phyloP scores from a whole-genome alignment of 2,888 invertebrate genomes.

The Neoaliturus tenellus region DNA sequence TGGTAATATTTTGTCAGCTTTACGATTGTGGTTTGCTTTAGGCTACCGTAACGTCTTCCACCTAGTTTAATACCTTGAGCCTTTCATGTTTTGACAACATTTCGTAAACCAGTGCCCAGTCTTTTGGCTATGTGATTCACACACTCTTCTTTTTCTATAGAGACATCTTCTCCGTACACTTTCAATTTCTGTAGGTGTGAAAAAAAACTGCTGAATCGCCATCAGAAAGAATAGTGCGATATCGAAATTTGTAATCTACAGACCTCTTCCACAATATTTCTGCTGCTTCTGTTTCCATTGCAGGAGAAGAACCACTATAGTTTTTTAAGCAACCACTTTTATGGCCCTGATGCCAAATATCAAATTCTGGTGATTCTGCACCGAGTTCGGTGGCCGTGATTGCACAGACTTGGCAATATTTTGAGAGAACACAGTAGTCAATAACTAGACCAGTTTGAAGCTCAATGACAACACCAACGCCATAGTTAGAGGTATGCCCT shows the following conservation, averaged over 20 bases:
- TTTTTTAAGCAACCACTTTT: background rate
- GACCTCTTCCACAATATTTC: conserved; percentile 27
- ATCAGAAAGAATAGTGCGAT: background rate
- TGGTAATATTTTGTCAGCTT: background rate
- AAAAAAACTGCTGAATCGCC: background rate
- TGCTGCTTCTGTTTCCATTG: conserved; percentile 28
- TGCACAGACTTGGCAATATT: conserved; percentile 32
- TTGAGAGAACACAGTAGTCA: conserved; percentile 19
- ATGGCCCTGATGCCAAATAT: conserved; percentile 32
- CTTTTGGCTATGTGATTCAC: conserved; percentile 34
- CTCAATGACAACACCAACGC: conserved; percentile 19
- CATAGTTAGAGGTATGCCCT: conserved; percentile 27
- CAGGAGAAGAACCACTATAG: conserved; percentile 24
- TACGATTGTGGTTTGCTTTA: background rate
- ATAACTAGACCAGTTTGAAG: conserved; percentile 31
- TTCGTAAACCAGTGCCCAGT: conserved; percentile 3
- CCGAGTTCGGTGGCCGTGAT: background rate
- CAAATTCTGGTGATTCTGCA: conserved; percentile 33
- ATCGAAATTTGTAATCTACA: background rate
- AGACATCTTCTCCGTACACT: background rate
- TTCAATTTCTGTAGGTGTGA: background rate
- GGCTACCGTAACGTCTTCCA: conserved; percentile 4
- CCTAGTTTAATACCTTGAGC: background rate
- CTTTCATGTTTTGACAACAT: background rate
- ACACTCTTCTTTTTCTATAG: background rate